These are phyloP conservation scores for Cancer borealis DNA, from an alignment of 2,888 invertebrate genomes.

Conservation along the genomic window DNA sequence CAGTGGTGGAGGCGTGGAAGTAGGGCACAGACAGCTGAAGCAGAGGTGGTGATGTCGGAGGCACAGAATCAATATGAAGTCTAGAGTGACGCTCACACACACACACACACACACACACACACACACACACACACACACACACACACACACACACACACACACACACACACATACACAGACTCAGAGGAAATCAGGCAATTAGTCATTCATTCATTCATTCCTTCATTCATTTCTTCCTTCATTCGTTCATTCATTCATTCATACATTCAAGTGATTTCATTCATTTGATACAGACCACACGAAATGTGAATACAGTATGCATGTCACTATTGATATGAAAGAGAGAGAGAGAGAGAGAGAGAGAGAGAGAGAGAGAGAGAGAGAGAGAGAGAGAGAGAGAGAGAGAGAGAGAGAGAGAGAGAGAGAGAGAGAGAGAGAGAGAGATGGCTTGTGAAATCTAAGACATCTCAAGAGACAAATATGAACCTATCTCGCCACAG, in stretches of 20 bases:
- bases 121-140: conserved; percentile 36
- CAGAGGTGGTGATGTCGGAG: conserved; percentile 1
- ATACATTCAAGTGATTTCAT: neutral
- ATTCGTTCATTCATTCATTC: conserved; percentile 28
- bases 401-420: conserved; percentile 26
- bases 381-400: conserved; percentile 42
- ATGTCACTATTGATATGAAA: neutral
- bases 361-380: conserved; percentile 39
- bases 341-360: conserved; percentile 20
- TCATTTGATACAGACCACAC: conserved; percentile 1
- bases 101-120: conserved; percentile 38
- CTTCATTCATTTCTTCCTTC: neutral
- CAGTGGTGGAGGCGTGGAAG: neutral
- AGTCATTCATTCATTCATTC: neutral
- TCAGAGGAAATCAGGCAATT: neutral
- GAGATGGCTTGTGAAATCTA: neutral
- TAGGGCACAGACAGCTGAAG: neutral
- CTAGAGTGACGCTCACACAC: conserved; percentile 14
- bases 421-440: conserved; percentile 23
- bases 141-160: conserved; percentile 42
- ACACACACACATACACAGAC: neutral
- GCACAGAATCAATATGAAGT: conserved; percentile 38
- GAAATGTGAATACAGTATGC: neutral
- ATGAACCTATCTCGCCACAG: too few relatives aligned
- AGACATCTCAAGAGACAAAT: too few relatives aligned